These are phyloP conservation scores for Lophochroa leadbeateri DNA, from an alignment of 2,113 vertebrate species.

Conservation along the genomic window DNA sequence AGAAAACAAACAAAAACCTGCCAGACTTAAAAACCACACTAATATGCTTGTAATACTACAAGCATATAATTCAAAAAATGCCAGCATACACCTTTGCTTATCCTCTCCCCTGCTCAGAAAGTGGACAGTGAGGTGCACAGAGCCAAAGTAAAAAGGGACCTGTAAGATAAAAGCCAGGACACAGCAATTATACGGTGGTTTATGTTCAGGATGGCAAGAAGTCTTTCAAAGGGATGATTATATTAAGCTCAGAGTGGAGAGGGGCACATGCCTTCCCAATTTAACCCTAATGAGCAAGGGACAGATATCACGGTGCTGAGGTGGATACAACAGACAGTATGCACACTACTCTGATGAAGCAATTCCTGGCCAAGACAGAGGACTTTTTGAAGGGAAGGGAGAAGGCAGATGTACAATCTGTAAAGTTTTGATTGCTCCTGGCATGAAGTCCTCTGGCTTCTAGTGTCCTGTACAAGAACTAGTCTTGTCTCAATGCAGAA, in stretches of 20 bases:
- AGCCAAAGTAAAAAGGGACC: neutral
- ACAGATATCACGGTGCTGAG: neutral
- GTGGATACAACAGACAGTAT: neutral
- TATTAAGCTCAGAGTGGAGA: neutral
- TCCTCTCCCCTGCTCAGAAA: neutral
- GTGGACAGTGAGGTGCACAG: neutral
- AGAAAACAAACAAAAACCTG: neutral
- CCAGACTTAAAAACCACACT: neutral
- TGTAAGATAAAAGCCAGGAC: neutral
- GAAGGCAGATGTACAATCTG: neutral
- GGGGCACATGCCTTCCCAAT: neutral
- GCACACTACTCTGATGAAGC: neutral
- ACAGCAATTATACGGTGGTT: fast-evolving
- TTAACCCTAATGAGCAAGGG: fast-evolving
- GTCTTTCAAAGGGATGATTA: neutral
- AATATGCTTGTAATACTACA: neutral
- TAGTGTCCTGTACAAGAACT: neutral
- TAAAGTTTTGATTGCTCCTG: neutral
- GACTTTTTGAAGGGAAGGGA: neutral
- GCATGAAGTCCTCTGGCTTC: neutral
- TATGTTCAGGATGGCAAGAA: neutral
- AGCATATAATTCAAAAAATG: neutral
- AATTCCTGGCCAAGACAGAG: neutral
- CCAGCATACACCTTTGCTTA: neutral
- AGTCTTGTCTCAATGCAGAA: neutral